Evolutionary conservation across 2,888 invertebrate species (phyloP), one percentile per base, ranked within the genome.

Genomic region (Drosophila setosimentum): DNA sequence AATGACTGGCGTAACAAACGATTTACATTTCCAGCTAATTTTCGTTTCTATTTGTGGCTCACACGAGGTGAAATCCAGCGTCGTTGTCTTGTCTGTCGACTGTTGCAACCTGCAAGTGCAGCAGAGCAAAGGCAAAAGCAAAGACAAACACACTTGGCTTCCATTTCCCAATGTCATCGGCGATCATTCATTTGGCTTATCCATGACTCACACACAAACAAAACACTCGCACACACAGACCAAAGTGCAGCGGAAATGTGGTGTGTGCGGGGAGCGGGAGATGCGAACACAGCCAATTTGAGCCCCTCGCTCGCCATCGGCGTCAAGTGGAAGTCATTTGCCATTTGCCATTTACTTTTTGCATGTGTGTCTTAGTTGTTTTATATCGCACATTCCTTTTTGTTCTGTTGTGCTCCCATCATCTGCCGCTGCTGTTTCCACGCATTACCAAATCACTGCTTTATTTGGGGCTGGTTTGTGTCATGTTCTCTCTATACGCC

Each of bases 21-120:
- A 73, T 81, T 78, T 86, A 74, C 66, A 70, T 79, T 87, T 89
- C 84, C 80, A 89, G 84, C 84, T 89, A 88, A 84, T 76, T 88
- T 73, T 64, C 73, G 68, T 68, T 55, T 73, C 73, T 73, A 73
- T 73, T 45, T 64, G 48, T 18, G 62, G 27, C 59, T 68, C 32
- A 55, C 40, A 37, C 60, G 63, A 83, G 76, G 74, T 78, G 71
- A 88, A 86, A 80, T 62, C 72, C 51, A 60, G 64, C 35, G 59
- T 33, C 42, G 66, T 51, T 29, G 37, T 45, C 45, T 45, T 45
- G 45, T 24, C 4, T 45, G 45, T 16, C 32, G 63, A 58, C 53
- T 72, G 83, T 82, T 86, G 83, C 84, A 82, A 82, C 69, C 69
- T 58, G 58, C 69, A 69, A 65, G 48, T 72, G 64, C 57, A 71